A percentile compares a stretch with the other conserved stretches of the same genome.
Evolutionary conservation across 1,140 invertebrate species (phyloP).

Genomic region (Sinella curviseta): DNA sequence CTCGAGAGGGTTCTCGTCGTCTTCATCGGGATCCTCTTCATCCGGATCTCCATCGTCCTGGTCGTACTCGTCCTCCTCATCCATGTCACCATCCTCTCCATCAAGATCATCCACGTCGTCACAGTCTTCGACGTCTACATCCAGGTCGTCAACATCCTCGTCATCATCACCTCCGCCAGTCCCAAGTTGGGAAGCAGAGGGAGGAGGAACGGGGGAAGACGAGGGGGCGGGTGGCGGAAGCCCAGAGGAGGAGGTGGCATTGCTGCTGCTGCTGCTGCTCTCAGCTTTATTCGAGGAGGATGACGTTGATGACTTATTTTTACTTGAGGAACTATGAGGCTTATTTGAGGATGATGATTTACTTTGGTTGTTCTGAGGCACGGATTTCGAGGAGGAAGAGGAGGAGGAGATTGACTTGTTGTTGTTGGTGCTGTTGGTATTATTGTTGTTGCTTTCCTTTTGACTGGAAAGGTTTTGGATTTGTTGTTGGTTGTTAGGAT

Average conservation of each 20-base stretch:
- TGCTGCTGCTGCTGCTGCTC: neutral
- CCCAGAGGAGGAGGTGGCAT: slow-evolving; percentile 17
- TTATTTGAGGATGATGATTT: slow-evolving; percentile 15
- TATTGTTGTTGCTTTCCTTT: slow-evolving; percentile 10
- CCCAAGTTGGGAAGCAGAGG: neutral
- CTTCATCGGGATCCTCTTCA: slow-evolving; percentile 30
- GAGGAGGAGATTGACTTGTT: slow-evolving; percentile 30
- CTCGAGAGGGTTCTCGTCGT: slow-evolving; percentile 27
- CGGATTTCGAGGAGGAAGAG: slow-evolving; percentile 24
- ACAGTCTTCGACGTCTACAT: slow-evolving; percentile 39
- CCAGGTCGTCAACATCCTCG: slow-evolving; percentile 41
- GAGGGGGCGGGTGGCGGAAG: slow-evolving; percentile 36
- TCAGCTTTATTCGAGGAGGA: neutral
- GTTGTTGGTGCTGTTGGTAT: slow-evolving; percentile 28
- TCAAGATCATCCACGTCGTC: slow-evolving; percentile 37
- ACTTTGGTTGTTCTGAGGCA: slow-evolving; percentile 32
- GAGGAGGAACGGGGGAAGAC: slow-evolving; percentile 39
- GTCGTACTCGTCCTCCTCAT: slow-evolving; percentile 41
- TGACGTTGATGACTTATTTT: slow-evolving; percentile 15
- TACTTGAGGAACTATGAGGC: slow-evolving; percentile 25
- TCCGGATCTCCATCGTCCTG: slow-evolving; percentile 37
- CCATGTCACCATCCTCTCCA: slow-evolving; percentile 32
- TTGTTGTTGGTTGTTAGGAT: slow-evolving; percentile 16
- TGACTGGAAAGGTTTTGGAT: slow-evolving; percentile 8
- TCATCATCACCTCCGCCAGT: slow-evolving; percentile 39